These are phyloP conservation scores for Thereva unica DNA, from an alignment of 2,888 invertebrate species.

Conservation along the genomic window DNA sequence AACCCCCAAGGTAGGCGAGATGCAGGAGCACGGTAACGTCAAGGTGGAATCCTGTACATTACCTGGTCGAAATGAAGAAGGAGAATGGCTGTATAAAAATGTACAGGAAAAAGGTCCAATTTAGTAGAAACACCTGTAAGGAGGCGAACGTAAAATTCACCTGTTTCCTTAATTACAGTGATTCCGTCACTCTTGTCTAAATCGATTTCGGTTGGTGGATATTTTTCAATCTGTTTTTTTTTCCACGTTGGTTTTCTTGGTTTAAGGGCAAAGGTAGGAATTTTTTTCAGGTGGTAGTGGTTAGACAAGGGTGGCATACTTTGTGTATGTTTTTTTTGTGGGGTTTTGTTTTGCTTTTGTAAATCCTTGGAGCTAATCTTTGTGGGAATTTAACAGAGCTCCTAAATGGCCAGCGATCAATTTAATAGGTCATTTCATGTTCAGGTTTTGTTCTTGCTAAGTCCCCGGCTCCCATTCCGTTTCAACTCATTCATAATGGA, in stretches of 20 bases:
- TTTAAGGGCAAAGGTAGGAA: not conserved
- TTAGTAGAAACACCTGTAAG: not conserved
- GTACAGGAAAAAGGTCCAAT: constrained; percentile 9
- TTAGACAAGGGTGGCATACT: too few species aligned
- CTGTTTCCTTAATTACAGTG: constrained; percentile 36
- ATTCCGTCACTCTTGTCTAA: constrained; percentile 18
- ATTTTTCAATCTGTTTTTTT: constrained; percentile 3
- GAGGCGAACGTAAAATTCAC: constrained; percentile 18
- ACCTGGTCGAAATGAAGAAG: not conserved
- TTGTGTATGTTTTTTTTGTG: too few species aligned
- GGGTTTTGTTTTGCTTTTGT: too few species aligned
- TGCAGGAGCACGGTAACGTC: too few species aligned
- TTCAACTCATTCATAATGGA: constrained; percentile 34
- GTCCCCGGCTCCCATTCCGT: constrained; percentile 17
- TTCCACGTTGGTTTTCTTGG: not conserved
- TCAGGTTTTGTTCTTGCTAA: too few species aligned
- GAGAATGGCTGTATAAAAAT: not conserved
- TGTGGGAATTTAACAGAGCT: constrained; percentile 34
- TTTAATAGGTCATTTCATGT: constrained; percentile 25
- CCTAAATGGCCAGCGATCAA: constrained; percentile 32
- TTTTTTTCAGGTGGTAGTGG: too few species aligned
- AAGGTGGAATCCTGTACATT: too few species aligned
- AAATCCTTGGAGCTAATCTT: constrained; percentile 18
- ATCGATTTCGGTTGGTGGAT: constrained; percentile 14
- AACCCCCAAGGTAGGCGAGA: too few species aligned